Conservation (phyloP, 2,888 invertebrate genomes). For the Drosophila formosana region DNA sequence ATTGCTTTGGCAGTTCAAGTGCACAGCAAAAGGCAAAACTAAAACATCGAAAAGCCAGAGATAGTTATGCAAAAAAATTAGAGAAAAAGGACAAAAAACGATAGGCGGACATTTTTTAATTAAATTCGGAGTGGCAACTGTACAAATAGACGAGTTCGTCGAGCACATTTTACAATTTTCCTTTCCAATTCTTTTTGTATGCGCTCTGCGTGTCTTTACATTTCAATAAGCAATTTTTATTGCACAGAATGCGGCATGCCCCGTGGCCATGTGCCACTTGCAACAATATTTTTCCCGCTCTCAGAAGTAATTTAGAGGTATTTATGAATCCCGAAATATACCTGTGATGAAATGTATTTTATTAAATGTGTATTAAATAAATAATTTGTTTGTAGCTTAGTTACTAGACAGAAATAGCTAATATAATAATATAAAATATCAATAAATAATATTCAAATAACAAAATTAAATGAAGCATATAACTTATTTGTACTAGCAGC, state of each 20-base stretch:
- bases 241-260: constrained; percentile 32
- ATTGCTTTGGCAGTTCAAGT: constrained; percentile 65
- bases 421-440: no score
- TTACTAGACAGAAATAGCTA: no score
- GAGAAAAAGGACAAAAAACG: constrained; percentile 1
- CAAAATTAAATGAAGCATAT: no score
- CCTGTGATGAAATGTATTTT: no score
- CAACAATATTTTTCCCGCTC: constrained; percentile 31
- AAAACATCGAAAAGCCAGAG: not conserved
- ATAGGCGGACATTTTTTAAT: constrained; percentile 51
- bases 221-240: constrained; percentile 64
- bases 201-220: constrained; percentile 38
- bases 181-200: not conserved
- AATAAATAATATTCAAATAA: no score
- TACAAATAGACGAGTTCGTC: constrained; percentile 42
- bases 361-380: no score
- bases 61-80: not conserved
- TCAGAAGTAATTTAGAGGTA: not conserved
- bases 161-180: constrained; percentile 35
- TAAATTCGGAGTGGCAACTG: constrained; percentile 60
- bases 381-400: no score
- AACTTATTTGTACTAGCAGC: no score
- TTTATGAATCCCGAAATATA: not conserved
- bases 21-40: constrained; percentile 35
- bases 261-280: constrained; percentile 23